phyloP scores from a whole-genome alignment of 2,113 vertebrate genomes.

The Trogon melanurus region DNA sequence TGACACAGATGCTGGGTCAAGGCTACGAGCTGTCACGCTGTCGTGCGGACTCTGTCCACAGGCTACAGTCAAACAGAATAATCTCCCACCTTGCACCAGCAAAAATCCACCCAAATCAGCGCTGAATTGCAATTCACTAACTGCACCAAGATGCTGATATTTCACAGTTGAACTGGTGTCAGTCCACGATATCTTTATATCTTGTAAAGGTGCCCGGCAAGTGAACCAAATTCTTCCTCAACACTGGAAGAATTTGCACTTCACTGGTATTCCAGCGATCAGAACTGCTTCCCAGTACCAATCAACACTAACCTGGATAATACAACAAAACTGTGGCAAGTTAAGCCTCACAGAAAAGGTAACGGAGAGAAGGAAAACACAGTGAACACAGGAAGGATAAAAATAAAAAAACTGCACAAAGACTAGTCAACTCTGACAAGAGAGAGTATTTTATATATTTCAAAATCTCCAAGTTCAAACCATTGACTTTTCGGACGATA shows the following conservation, averaged over 20 bases:
- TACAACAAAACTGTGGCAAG: background rate
- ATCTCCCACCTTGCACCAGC: background rate
- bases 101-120: background rate
- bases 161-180: background rate
- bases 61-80: background rate
- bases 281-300: background rate
- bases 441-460: background rate
- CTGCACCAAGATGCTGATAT: fast-evolving
- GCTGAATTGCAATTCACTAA: background rate
- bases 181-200: background rate
- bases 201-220: background rate
- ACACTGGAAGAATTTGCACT: background rate
- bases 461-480: background rate
- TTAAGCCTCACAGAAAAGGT: background rate
- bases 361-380: background rate
- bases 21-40: background rate
- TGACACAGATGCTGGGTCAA: background rate
- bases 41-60: background rate
- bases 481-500: background rate
- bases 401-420: background rate
- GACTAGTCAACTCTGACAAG: background rate
- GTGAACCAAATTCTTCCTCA: background rate
- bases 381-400: background rate
- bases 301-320: background rate
- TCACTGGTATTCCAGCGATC: background rate